Conservation (phyloP, 2,888 invertebrate genomes). For the Beris morrisii region DNA sequence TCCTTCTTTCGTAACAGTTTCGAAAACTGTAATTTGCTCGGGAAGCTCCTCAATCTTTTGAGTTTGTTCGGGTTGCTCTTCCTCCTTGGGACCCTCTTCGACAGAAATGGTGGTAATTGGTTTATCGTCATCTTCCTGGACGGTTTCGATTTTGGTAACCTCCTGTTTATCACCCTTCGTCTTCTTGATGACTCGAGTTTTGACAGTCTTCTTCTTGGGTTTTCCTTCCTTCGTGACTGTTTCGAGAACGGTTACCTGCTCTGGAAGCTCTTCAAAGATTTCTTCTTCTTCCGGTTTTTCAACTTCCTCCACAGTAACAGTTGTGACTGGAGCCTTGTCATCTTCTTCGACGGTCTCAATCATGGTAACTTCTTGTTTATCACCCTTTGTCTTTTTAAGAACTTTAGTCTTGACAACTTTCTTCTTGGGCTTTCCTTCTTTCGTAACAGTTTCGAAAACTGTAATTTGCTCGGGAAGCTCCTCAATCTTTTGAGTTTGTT, state of each 20-base stretch:
- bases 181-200: conserved; percentile 50
- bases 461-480: conserved; percentile 44
- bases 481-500: conserved; percentile 32
- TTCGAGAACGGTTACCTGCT: conserved; percentile 42
- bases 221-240: conserved; percentile 41
- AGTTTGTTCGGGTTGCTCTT: conserved; percentile 39
- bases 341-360: conserved; percentile 40
- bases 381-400: conserved; percentile 50
- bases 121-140: conserved; percentile 51
- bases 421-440: conserved; percentile 43
- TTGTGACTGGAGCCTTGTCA: conserved; percentile 44
- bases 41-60: conserved; percentile 46
- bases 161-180: conserved; percentile 51
- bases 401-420: conserved; percentile 45
- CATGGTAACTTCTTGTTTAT: conserved; percentile 42
- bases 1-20: conserved; percentile 46
- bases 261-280: conserved; percentile 45
- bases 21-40: conserved; percentile 38
- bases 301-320: conserved; percentile 49
- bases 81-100: conserved; percentile 43
- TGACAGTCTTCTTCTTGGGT: conserved; percentile 46
- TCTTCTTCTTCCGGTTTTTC: conserved; percentile 41
- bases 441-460: conserved; percentile 48
- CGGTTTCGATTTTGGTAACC: conserved; percentile 52
- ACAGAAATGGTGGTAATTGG: conserved; percentile 48